Conservation (phyloP, 2,888 invertebrate species). For the Hydraecia micacea region DNA sequence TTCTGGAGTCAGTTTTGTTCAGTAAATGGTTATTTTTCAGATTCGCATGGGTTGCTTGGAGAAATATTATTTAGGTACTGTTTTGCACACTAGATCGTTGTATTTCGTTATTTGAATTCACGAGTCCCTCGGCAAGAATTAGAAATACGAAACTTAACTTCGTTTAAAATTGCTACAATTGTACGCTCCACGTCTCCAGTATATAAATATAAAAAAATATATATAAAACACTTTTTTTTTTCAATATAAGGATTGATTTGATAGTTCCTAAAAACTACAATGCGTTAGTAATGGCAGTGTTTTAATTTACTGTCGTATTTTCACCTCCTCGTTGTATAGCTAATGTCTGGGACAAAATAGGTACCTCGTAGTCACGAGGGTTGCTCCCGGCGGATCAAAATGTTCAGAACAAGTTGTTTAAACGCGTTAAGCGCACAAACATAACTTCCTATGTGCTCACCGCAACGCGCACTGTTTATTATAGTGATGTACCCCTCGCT, state of each 20-base stretch:
- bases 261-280: background rate
- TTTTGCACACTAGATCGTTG: constrained; percentile 6
- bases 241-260: background rate
- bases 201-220: no score
- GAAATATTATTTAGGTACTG: constrained; percentile 30
- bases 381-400: constrained; percentile 54
- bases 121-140: constrained; percentile 11
- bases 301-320: background rate
- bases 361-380: background rate
- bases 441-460: constrained; percentile 59
- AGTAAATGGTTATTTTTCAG: constrained; percentile 37
- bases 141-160: background rate
- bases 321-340: background rate
- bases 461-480: constrained; percentile 46
- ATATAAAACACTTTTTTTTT: background rate
- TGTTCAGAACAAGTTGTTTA: constrained; percentile 64
- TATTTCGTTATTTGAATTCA: constrained; percentile 19
- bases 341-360: background rate
- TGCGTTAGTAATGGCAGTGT: background rate
- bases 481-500: constrained; percentile 45
- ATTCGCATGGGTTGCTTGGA: background rate
- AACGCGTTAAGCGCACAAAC: constrained; percentile 62
- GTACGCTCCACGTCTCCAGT: background rate
- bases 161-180: constrained; percentile 11
- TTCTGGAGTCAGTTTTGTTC: constrained; percentile 42